Conservation (phyloP, 2,888 invertebrate species). For the Charanyca ferruginea region DNA sequence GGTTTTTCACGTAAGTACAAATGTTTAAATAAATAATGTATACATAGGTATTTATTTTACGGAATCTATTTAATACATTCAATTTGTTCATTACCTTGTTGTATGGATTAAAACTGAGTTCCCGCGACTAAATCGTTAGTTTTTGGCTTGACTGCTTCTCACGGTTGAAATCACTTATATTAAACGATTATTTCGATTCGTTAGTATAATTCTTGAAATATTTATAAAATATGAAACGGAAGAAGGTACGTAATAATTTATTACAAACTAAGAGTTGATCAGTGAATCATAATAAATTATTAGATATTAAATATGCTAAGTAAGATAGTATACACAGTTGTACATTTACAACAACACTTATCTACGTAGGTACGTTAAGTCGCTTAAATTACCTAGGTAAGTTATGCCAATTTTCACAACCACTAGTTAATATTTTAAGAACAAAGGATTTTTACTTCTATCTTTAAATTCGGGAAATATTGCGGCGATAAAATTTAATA, state of each 20-base stretch:
- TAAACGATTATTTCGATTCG: constrained; percentile 17
- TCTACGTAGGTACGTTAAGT: constrained; percentile 3
- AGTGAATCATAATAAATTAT: neutral
- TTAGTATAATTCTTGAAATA: constrained; percentile 20
- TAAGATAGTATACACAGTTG: neutral
- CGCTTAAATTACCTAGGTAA: constrained; percentile 36
- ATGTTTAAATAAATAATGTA: constrained; percentile 34
- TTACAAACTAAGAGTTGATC: constrained; percentile 3
- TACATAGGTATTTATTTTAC: constrained; percentile 43
- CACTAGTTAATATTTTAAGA: constrained; percentile 1
- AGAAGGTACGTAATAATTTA: neutral
- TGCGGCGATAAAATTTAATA: neutral
- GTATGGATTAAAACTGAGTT: constrained; percentile 15
- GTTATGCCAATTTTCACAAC: neutral
- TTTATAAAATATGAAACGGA: constrained; percentile 11
- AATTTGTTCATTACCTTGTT: constrained; percentile 19
- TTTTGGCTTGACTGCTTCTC: constrained; percentile 21
- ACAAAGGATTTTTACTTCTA: constrained; percentile 10
- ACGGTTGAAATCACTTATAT: constrained; percentile 4
- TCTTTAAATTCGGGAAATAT: neutral
- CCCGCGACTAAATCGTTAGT: constrained; percentile 6
- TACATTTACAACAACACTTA: too few relatives aligned
- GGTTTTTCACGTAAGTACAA: constrained; percentile 66
- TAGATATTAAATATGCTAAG: neutral
- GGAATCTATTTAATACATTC: constrained; percentile 32